Conservation (phyloP, 1,140 invertebrate genomes). For the Venustaconcha ellipsiformis region DNA sequence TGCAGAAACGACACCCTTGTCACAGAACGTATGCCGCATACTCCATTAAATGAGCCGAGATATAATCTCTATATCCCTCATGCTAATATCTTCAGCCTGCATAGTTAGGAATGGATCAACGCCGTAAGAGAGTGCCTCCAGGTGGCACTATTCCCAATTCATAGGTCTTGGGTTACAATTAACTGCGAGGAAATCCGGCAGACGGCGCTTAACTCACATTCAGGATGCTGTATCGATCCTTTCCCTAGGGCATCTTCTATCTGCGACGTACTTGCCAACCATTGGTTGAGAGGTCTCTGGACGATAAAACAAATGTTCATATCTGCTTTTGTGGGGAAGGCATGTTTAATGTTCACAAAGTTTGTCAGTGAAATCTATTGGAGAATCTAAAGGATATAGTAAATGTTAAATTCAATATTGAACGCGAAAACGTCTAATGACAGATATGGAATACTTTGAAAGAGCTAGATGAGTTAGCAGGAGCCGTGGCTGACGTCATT, state of each 20-base stretch:
- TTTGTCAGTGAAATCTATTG: neutral
- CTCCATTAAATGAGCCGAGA: slow-evolving; percentile 10
- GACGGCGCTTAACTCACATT: slow-evolving; percentile 5
- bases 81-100: slow-evolving; percentile 1
- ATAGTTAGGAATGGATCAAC: slow-evolving; percentile 17
- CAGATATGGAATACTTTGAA: neutral
- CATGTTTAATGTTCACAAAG: neutral
- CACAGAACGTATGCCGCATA: neutral
- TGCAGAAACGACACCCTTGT: neutral
- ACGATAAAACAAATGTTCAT: slow-evolving; percentile 6
- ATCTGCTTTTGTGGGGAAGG: neutral
- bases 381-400: neutral
- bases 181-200: slow-evolving; percentile 6
- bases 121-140: slow-evolving; percentile 19
- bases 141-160: slow-evolving; percentile 16
- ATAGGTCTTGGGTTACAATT: neutral
- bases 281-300: slow-evolving; percentile 2
- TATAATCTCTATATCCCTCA: slow-evolving; percentile 8
- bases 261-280: slow-evolving; percentile 1
- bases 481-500: neutral
- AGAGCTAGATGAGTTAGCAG: neutral
- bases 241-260: neutral
- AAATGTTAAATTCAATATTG: neutral
- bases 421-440: neutral
- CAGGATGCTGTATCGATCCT: slow-evolving; percentile 1